Evolutionary conservation across 2,888 invertebrate genomes (phyloP), one percentile per base, ranked within the genome.

Genomic region (Crocallis elinguaria): DNA sequence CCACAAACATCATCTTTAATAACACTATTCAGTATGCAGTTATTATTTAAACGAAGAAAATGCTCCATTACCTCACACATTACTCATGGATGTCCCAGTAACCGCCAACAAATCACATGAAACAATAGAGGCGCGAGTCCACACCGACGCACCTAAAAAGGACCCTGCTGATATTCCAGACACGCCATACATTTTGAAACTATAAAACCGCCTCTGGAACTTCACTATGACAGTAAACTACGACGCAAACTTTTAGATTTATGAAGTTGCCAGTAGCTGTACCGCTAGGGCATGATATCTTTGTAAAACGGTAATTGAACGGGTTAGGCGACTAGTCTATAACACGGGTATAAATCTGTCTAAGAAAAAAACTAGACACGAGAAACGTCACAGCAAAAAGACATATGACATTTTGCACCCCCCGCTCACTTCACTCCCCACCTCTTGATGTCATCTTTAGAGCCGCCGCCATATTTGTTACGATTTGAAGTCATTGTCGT

Each of bases 231-330:
- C 77, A 70, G 75, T 73, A 74, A 79, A 80, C 74, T 79, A 78
- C 70, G 77, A 73, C 71, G 73, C 69, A 70, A 81, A 82, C 78
- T 82, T 80, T 78, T 66, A 78, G 82, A 84, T 83, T 84, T 84
- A 84, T 83, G 80, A 73, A 80, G 71, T 77, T 71, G 64, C 66
- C 59, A 62, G 55, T 52, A 52, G 39, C 66, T 44, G 23, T 29
- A 32, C 4, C 2, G 7, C 13, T 1, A 33, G 49, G 49, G 29
- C 23, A 9, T 29, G 23, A 16, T 44, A 36, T 23, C 41, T 32
- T 13, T 3, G 1, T 9, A 9, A 13, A 8, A 23, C n/a, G n/a
- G n/a, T n/a, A n/a, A n/a, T n/a, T n/a, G n/a, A n/a, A n/a, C n/a
- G n/a, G n/a, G n/a, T n/a, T n/a, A n/a, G n/a, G n/a, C n/a, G n/a